These are phyloP conservation scores for Bovichtus diacanthus DNA, from an alignment of 2,797 vertebrate genomes.

Conservation along the genomic window DNA sequence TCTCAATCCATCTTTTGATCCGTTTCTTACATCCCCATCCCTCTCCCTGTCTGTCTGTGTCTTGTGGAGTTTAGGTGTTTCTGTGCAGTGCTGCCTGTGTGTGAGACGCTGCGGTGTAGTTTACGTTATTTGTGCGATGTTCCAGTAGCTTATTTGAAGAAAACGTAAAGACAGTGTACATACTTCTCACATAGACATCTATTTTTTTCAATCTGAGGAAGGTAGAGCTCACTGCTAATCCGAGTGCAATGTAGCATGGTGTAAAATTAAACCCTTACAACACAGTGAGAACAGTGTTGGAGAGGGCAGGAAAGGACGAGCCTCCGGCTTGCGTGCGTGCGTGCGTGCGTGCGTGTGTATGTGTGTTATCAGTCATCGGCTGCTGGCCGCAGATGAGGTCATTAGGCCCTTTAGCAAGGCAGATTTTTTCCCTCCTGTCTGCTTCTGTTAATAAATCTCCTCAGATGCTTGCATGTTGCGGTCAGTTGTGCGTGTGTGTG, in stretches of 20 bases:
- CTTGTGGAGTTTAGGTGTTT: conserved; percentile 14
- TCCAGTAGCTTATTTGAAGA: conserved; percentile 11
- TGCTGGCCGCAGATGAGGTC: conserved; percentile 73
- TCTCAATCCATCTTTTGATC: conserved; percentile 49
- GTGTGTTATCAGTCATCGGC: conserved; percentile 67
- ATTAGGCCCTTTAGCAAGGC: conserved; percentile 76
- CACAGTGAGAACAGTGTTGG: conserved; percentile 31
- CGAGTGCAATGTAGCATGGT: conserved; percentile 41
- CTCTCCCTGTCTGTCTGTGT: background rate
- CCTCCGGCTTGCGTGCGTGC: conserved; percentile 29
- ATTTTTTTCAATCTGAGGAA: background rate
- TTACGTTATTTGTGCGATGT: conserved; percentile 8
- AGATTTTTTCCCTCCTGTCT: conserved; percentile 72
- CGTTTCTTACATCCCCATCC: conserved; percentile 12
- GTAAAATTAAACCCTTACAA: conserved; percentile 61
- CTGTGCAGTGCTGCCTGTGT: background rate
- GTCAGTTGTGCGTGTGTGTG: conserved; percentile 40
- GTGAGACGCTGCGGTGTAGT: conserved; percentile 15
- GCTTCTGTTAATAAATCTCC: conserved; percentile 62
- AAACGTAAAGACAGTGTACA: conserved; percentile 7
- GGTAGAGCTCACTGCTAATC: conserved; percentile 51
- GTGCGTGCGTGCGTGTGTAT: conserved; percentile 19
- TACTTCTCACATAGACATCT: background rate
- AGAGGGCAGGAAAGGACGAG: conserved; percentile 61
- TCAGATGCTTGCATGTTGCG: conserved; percentile 35